Percentiles rank a stretch among this genome's conserved stretches.
Evolutionary conservation across 2,888 invertebrate species (phyloP).

Genomic region (Meteorus colon): DNA sequence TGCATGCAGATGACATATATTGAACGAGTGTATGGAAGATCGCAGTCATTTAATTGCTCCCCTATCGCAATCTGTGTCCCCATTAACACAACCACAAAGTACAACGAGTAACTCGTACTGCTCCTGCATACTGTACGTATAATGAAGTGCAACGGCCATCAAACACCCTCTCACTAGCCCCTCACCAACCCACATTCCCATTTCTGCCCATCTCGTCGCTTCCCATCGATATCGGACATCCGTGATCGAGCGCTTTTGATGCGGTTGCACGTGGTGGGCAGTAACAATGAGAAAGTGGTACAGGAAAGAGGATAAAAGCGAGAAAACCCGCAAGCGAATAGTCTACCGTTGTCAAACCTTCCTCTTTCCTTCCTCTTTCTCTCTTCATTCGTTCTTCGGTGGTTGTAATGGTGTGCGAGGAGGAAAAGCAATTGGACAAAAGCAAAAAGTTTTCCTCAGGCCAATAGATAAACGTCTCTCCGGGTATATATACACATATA

Average conservation of each 20-base stretch:
- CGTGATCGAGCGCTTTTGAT: conserved; percentile 16
- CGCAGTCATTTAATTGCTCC: background rate
- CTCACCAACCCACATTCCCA: background rate
- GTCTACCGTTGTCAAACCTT: conserved; percentile 10
- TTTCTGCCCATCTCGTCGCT: conserved; percentile 13
- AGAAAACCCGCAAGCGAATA: conserved; percentile 16
- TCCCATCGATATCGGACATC: conserved; percentile 16
- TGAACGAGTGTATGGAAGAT: conserved; percentile 3
- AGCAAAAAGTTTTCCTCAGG: conserved; percentile 6
- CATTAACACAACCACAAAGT: conserved; percentile 12
- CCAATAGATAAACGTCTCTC: background rate
- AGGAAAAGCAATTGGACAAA: conserved; percentile 6
- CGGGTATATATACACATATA: conserved; percentile 8
- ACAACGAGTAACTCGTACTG: conserved; percentile 3
- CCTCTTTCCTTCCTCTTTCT: background rate
- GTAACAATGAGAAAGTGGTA: conserved; percentile 16
- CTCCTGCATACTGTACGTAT: background rate
- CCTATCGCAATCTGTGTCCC: conserved; percentile 10
- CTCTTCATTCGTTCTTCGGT: background rate
- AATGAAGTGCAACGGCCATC: conserved; percentile 11
- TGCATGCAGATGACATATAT: background rate
- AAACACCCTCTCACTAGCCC: background rate
- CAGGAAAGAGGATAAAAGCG: conserved; percentile 13
- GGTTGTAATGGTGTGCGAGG: conserved; percentile 5
- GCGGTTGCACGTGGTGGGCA: conserved; percentile 16